Conservation (phyloP, 2,888 invertebrate genomes). For the Thereva unica region DNA sequence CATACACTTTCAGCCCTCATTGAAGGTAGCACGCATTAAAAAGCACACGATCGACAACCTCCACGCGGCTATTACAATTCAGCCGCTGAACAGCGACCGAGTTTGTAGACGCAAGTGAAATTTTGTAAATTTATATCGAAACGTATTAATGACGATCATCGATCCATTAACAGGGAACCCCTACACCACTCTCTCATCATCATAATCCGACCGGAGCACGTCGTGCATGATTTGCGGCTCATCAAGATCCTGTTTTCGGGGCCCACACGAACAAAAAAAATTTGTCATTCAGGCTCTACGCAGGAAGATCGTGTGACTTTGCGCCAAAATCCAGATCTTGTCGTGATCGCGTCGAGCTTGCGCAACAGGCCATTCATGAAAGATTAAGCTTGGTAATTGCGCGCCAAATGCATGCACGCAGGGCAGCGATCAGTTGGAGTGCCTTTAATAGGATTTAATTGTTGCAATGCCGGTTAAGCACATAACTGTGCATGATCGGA, state of each 20-base stretch:
- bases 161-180: conserved; percentile 34
- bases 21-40: conserved; percentile 22
- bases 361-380: conserved; percentile 16
- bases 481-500: too few relatives aligned
- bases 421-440: too few relatives aligned
- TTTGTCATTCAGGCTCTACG: not conserved
- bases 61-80: conserved; percentile 12
- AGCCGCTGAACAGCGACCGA: too few relatives aligned
- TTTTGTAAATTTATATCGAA: conserved; percentile 28
- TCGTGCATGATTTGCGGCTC: too few relatives aligned
- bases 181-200: conserved; percentile 17
- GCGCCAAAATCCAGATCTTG: not conserved
- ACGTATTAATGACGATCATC: conserved; percentile 35
- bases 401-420: conserved; percentile 1
- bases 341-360: not conserved
- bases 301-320: conserved; percentile 22
- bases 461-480: too few relatives aligned
- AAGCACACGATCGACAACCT: conserved; percentile 20
- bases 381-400: conserved; percentile 13
- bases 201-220: not conserved
- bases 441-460: too few relatives aligned
- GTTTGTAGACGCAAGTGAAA: conserved; percentile 12
- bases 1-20: conserved; percentile 28
- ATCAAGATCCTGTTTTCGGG: conserved; percentile 7
- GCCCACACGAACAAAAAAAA: not conserved